Evolutionary conservation across 2,113 vertebrate genomes (phyloP).

Genomic region (pig (Sus scrofa)): DNA sequence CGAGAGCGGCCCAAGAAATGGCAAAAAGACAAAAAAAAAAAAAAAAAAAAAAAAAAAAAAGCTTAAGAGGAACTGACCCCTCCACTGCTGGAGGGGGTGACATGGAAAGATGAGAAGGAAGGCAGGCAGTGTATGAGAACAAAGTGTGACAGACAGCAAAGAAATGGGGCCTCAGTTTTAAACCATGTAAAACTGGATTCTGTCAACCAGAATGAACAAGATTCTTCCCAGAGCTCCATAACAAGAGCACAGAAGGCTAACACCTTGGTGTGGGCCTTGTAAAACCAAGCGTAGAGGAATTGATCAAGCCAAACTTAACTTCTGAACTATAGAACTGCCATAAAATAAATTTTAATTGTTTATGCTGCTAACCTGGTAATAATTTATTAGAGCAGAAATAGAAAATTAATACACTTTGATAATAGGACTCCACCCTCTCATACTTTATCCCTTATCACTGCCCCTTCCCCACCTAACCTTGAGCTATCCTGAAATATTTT

Average conservation of each 20-base stretch:
- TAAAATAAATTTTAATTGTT: background rate
- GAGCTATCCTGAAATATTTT: background rate
- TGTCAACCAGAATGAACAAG: background rate
- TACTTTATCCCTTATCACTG: background rate
- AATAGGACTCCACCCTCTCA: background rate
- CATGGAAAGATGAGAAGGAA: background rate
- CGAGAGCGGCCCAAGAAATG: too few relatives aligned
- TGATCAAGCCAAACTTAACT: background rate
- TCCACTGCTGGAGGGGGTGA: background rate
- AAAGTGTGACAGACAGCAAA: background rate
- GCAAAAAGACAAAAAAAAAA: too few relatives aligned
- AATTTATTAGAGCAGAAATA: background rate
- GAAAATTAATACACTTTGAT: background rate
- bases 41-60: too few relatives aligned
- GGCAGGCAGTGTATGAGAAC: background rate
- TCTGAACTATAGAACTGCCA: background rate
- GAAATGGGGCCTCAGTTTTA: background rate
- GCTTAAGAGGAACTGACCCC: accelerated
- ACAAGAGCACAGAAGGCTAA: background rate
- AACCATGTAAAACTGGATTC: background rate
- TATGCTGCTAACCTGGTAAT: background rate
- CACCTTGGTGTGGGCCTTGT: background rate
- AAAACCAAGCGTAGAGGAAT: background rate
- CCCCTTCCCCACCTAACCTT: background rate
- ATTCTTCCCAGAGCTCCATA: background rate